These are phyloP conservation scores for Phoenicopterus ruber DNA, from an alignment of 2,113 vertebrate species.

Conservation along the genomic window DNA sequence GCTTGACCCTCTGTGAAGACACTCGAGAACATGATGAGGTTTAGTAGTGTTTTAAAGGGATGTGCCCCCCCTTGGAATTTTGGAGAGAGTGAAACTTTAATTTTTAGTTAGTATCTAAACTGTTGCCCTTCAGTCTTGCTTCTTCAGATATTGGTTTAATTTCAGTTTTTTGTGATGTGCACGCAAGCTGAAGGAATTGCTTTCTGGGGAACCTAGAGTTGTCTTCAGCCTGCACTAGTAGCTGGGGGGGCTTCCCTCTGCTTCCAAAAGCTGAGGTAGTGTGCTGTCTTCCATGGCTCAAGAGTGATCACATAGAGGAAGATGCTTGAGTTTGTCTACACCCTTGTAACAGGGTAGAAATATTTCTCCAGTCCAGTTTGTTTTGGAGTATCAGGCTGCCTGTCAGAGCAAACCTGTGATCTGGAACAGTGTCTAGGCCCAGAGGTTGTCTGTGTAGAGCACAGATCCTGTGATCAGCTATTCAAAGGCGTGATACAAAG, in stretches of 20 bases:
- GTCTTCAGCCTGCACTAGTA: background rate
- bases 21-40: background rate
- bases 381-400: background rate
- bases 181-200: background rate
- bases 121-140: background rate
- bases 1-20: background rate
- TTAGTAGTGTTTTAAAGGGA: background rate
- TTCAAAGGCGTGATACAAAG: background rate
- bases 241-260: background rate
- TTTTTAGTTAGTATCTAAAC: background rate
- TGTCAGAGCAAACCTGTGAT: background rate
- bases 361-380: background rate
- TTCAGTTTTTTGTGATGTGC: background rate
- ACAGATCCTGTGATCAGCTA: background rate
- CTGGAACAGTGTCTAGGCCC: background rate
- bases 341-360: background rate
- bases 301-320: background rate
- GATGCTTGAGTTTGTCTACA: background rate
- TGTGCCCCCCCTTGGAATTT: background rate
- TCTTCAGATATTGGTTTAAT: background rate
- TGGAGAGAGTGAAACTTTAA: background rate
- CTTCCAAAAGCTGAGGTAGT: background rate
- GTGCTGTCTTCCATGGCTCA: background rate
- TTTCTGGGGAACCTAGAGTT: background rate
- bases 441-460: background rate